Conservation (phyloP, 1,140 invertebrate genomes). For the Rhopalosiphum maidis region DNA sequence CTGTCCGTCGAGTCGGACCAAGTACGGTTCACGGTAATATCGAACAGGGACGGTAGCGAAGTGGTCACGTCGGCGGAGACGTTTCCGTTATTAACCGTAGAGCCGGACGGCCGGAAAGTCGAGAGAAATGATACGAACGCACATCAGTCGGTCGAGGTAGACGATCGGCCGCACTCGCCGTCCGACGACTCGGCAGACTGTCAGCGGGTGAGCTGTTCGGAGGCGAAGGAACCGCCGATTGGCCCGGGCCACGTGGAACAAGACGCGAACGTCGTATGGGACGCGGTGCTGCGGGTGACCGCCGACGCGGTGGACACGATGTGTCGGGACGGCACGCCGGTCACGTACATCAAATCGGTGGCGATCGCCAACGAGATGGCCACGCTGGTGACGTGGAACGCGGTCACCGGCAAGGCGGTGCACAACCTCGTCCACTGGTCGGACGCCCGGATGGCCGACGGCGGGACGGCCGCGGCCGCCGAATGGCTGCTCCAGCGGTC, state of each 20-base stretch:
- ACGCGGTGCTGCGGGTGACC: background rate
- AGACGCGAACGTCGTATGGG: background rate
- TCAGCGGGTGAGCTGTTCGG: too few relatives aligned
- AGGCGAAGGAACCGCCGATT: too few relatives aligned
- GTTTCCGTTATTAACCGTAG: background rate
- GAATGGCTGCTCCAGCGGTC: background rate
- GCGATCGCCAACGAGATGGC: background rate
- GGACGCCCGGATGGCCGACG: background rate
- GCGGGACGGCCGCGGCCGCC: background rate
- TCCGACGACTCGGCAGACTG: too few relatives aligned
- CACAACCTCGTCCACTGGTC: background rate
- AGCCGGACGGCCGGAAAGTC: too few relatives aligned
- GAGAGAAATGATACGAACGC: background rate
- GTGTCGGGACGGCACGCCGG: background rate
- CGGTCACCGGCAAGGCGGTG: background rate
- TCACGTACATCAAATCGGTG: background rate
- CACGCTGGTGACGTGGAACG: slow-evolving; percentile 18
- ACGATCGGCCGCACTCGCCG: background rate
- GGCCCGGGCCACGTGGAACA: background rate
- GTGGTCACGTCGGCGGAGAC: background rate
- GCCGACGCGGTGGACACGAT: background rate
- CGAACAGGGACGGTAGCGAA: background rate
- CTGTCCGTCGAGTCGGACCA: slow-evolving; percentile 14
- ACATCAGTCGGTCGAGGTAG: background rate
- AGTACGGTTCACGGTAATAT: background rate